Evolutionary conservation across 1,140 invertebrate genomes (phyloP), one percentile per base, ranked within the genome.

Genomic region (Pseudomyrmex gracilis): DNA sequence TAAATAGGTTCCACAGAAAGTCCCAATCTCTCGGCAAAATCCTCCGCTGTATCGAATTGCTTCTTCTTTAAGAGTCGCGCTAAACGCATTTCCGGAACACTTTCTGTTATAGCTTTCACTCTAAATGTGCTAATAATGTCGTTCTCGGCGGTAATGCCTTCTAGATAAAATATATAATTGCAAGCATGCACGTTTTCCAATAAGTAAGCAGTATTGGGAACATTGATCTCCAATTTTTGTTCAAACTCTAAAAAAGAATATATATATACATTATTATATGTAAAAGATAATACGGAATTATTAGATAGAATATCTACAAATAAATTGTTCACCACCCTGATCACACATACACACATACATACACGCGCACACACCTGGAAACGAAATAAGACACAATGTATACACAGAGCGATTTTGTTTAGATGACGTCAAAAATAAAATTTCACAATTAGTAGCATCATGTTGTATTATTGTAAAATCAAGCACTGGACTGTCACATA

Each of bases 41-140:
- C 82, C 84, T 92, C 89, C 13, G 94, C 94, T 88, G 93, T 92
- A 20, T 92, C 87, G 74, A 94, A 95, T 85, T 93, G 93, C 45
- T 85, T 83, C 70, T 88, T 86, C 73, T 88, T 91, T 53, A 94
- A 73, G 51, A 95, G 90, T 85, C 93, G 88, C 57, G 92, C 89
- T 10, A 94, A 90, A 17, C 93, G 91, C 74, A 78, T 87, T 24
- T 93, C 92, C 5, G 92, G 93, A 53, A 90, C 83, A 70, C 91
- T 91, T 87, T 94, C 93, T 45, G 85, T 87, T 53, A 94, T 84
- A 17, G 87, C 84, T 91, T 94, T 95, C 45, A 95, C 60, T 71
- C 91, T 85, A 74, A 94, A 51, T n/a, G 57, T 89, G 55, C 90
- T 90, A 9, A 92, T 87, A 43, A 89, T 76, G 22, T 84, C 43